These are phyloP conservation scores for Coptodon bakossiorum DNA, from an alignment of 2,113 vertebrate species.

Conservation along the genomic window DNA sequence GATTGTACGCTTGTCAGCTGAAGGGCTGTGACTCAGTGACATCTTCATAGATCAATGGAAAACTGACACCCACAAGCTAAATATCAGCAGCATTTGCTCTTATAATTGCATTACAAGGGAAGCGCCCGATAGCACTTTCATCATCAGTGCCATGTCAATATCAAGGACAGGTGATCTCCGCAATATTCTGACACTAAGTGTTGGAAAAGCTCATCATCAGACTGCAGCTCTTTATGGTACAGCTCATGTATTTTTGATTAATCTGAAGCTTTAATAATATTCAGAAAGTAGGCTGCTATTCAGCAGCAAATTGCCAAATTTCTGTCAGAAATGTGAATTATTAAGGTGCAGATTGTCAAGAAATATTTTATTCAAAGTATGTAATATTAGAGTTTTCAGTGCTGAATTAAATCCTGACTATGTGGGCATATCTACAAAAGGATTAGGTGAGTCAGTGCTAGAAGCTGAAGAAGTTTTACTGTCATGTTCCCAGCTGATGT, in stretches of 20 bases:
- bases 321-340: not conserved
- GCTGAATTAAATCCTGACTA: not conserved
- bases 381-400: not conserved
- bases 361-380: not conserved
- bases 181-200: not conserved
- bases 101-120: constrained; percentile 15
- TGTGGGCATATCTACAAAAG: not conserved
- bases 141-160: not conserved
- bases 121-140: not conserved
- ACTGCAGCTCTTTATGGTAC: not conserved
- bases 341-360: not conserved
- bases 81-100: not conserved
- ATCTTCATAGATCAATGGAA: constrained; percentile 13
- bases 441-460: not conserved
- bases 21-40: not conserved
- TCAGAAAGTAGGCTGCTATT: not conserved
- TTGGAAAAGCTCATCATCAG: not conserved
- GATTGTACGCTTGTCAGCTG: constrained; percentile 22
- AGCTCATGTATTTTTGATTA: not conserved
- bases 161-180: not conserved
- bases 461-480: not conserved
- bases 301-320: not conserved
- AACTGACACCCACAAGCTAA: constrained; percentile 16
- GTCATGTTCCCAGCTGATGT: not conserved
- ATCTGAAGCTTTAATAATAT: not conserved